phyloP scores from a whole-genome alignment of 2,888 invertebrate genomes.

The Hesperia comma region DNA sequence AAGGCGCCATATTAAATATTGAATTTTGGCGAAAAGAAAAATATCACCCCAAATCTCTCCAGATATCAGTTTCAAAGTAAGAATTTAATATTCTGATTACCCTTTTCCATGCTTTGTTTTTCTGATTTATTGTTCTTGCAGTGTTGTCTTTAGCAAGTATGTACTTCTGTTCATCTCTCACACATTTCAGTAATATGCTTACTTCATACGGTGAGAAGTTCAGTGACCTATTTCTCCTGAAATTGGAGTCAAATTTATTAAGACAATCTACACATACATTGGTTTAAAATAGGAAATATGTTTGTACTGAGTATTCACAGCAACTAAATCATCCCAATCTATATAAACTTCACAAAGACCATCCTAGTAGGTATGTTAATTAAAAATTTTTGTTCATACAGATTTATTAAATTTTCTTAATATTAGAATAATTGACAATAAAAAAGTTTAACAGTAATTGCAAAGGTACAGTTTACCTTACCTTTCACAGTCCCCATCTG shows the following conservation, averaged over 20 bases:
- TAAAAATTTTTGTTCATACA: too few relatives aligned
- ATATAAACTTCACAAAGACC: too few relatives aligned
- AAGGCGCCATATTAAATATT: too few relatives aligned
- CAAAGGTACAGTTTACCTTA: not conserved
- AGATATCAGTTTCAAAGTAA: too few relatives aligned
- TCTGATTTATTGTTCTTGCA: conserved; percentile 51
- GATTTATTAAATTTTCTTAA: too few relatives aligned
- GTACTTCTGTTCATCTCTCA: conserved; percentile 63
- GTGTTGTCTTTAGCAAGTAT: conserved; percentile 58
- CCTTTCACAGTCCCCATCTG: conserved; percentile 1
- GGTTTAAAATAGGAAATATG: too few relatives aligned
- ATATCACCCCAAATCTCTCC: too few relatives aligned
- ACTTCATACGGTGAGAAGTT: conserved; percentile 70
- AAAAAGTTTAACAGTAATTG: not conserved
- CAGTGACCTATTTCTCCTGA: conserved; percentile 46
- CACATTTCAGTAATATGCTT: conserved; percentile 66
- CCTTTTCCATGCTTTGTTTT: conserved; percentile 68
- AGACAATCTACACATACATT: not conserved
- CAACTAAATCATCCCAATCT: too few relatives aligned
- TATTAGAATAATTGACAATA: too few relatives aligned
- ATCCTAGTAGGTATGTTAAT: too few relatives aligned
- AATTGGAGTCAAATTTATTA: conserved; percentile 8
- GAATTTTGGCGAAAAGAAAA: too few relatives aligned
- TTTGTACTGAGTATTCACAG: too few relatives aligned
- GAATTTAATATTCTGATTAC: conserved; percentile 48